Conservation (phyloP, 2,113 vertebrate genomes). For the Taurulus bubalis region DNA sequence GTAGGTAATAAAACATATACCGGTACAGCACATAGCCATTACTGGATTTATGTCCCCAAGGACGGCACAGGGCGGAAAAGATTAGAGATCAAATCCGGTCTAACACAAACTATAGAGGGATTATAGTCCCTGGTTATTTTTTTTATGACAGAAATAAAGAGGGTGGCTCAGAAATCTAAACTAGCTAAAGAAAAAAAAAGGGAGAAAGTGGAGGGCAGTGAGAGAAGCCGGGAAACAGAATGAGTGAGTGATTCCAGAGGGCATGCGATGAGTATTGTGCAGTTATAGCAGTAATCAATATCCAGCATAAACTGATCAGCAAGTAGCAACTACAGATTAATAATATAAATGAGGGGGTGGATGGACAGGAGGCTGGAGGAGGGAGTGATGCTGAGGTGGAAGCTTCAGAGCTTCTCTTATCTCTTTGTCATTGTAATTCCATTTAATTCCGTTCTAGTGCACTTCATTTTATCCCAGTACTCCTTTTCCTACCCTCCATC, state of each 20-base stretch:
- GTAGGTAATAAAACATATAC: slow-evolving; percentile 50
- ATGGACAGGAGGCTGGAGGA: slow-evolving; percentile 5
- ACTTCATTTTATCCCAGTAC: slow-evolving; percentile 12
- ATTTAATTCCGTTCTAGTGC: slow-evolving; percentile 22
- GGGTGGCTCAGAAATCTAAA: slow-evolving; percentile 34
- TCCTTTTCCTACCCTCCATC: slow-evolving; percentile 7
- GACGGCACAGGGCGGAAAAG: background rate
- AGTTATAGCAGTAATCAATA: slow-evolving; percentile 73
- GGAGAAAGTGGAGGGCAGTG: slow-evolving; percentile 7
- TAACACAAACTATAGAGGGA: slow-evolving; percentile 11
- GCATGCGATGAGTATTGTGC: slow-evolving; percentile 57
- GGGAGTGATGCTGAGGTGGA: slow-evolving; percentile 13
- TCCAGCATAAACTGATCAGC: slow-evolving; percentile 72
- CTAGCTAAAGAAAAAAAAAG: slow-evolving; percentile 13
- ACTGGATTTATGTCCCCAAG: slow-evolving; percentile 30
- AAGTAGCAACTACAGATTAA: slow-evolving; percentile 35
- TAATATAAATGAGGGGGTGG: slow-evolving; percentile 52
- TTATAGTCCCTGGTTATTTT: slow-evolving; percentile 12
- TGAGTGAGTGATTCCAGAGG: slow-evolving; percentile 42
- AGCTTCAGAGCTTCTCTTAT: slow-evolving; percentile 21
- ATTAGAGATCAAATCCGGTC: slow-evolving; percentile 20
- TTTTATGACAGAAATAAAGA: slow-evolving; percentile 8
- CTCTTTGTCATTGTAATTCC: slow-evolving; percentile 15
- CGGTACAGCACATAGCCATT: slow-evolving; percentile 25
- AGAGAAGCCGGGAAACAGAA: slow-evolving; percentile 24